A percentile compares a stretch with the other conserved stretches of the same genome.
Evolutionary conservation across 2,888 invertebrate species (phyloP).

Genomic region (Trachelus iudaicus): DNA sequence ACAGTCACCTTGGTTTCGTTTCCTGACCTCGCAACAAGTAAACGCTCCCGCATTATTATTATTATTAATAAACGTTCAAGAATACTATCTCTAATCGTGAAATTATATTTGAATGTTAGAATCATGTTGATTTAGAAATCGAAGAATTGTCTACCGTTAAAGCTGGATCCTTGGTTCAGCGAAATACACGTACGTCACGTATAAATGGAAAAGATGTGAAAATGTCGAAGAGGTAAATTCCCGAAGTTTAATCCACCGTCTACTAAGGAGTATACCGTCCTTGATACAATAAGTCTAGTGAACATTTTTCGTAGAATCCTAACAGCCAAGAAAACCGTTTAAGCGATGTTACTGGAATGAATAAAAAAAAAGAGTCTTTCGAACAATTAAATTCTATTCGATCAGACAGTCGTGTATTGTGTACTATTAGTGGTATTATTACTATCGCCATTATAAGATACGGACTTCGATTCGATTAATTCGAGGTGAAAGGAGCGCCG

Average conservation of each 20-base stretch:
- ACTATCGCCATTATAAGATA: neutral
- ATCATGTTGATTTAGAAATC: too few species aligned
- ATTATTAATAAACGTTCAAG: too few species aligned
- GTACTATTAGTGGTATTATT: neutral
- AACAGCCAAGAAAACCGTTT: neutral
- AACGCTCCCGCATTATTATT: too few species aligned
- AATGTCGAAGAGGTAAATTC: neutral
- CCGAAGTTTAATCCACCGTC: neutral
- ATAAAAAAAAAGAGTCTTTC: neutral
- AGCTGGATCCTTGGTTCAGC: too few species aligned
- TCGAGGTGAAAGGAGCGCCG: neutral
- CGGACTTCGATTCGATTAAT: neutral
- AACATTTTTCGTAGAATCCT: neutral
- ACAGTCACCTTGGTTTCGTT: too few species aligned
- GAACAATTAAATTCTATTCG: neutral
- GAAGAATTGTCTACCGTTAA: too few species aligned
- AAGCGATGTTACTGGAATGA: neutral
- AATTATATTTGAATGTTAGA: too few species aligned
- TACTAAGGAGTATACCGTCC: neutral
- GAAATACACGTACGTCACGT: too few species aligned
- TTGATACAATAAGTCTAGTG: neutral
- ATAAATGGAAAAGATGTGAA: neutral
- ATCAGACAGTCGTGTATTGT: neutral
- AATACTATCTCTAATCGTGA: too few species aligned
- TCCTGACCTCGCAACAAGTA: too few species aligned